A percentile compares a stretch with the other conserved stretches of the same genome.
These are phyloP conservation scores for Zaprionus kolodkinae DNA, from an alignment of 1,140 invertebrate species.

Conservation along the genomic window DNA sequence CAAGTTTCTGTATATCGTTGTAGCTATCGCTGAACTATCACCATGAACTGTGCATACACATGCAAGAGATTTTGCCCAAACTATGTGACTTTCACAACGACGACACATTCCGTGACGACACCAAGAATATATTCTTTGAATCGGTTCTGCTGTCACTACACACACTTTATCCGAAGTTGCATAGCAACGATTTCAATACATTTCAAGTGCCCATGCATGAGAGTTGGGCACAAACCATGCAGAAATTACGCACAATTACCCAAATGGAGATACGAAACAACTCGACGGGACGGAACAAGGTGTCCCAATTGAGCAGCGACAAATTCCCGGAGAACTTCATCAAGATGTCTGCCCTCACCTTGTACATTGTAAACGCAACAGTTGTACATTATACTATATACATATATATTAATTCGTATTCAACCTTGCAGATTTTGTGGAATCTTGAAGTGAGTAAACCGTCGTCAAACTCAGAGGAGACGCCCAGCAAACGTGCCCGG, in stretches of 20 bases:
- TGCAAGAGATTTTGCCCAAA: constrained; percentile 67
- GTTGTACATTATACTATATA: not conserved
- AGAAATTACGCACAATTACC: constrained; percentile 60
- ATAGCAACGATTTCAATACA: constrained; percentile 49
- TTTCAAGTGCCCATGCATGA: constrained; percentile 54
- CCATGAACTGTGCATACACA: constrained; percentile 59
- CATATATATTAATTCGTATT: not conserved
- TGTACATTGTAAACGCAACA: constrained; percentile 62
- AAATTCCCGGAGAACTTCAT: constrained; percentile 60
- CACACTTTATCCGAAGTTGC: constrained; percentile 61
- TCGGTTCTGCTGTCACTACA: constrained; percentile 53
- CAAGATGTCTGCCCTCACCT: constrained; percentile 63
- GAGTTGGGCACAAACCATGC: constrained; percentile 62
- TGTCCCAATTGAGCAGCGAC: constrained; percentile 34
- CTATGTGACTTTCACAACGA: constrained; percentile 65
- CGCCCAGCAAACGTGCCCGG: constrained; percentile 48
- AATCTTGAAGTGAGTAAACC: constrained; percentile 29
- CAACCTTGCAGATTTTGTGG: constrained; percentile 49
- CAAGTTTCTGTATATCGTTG: not conserved
- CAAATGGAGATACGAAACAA: constrained; percentile 64
- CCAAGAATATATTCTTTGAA: constrained; percentile 62
- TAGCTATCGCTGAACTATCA: constrained; percentile 75
- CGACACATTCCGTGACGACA: constrained; percentile 47
- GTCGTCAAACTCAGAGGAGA: constrained; percentile 4
- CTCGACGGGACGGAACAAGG: constrained; percentile 36